phyloP scores from a whole-genome alignment of 2,888 invertebrate genomes.

The Cepaea hortensis region DNA sequence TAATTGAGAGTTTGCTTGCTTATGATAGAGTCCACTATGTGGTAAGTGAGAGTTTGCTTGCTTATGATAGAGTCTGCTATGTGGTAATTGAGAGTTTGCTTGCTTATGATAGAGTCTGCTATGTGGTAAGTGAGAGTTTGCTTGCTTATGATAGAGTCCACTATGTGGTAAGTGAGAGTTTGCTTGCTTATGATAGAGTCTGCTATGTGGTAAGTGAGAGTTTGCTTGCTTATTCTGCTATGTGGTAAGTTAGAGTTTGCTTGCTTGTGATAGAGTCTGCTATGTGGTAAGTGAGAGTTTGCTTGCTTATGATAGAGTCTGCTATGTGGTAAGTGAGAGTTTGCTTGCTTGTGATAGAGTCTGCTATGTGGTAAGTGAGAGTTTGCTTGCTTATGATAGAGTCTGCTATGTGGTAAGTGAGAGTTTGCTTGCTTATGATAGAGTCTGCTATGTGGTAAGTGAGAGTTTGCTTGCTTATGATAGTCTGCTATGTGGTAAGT shows the following conservation, averaged over 20 bases:
- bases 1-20: constrained; percentile 59
- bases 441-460: no score
- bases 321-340: constrained; percentile 76
- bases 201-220: no score
- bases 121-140: no score
- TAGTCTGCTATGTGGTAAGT: constrained; percentile 83
- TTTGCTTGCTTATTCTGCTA: constrained; percentile 79
- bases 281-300: no score
- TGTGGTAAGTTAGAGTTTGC: constrained; percentile 46
- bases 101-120: neutral
- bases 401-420: constrained; percentile 79
- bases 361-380: no score
- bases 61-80: constrained; percentile 80
- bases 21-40: constrained; percentile 83
- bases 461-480: no score
- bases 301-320: constrained; percentile 73
- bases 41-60: constrained; percentile 76
- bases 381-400: no score
- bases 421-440: neutral
- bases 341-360: neutral
- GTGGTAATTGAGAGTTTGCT: constrained; percentile 36
- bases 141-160: no score
- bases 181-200: neutral
- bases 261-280: neutral
- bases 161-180: constrained; percentile 76